Base-by-base conservation (phyloP, 2,888 invertebrate species). In the Linyphia triangularis region DNA sequence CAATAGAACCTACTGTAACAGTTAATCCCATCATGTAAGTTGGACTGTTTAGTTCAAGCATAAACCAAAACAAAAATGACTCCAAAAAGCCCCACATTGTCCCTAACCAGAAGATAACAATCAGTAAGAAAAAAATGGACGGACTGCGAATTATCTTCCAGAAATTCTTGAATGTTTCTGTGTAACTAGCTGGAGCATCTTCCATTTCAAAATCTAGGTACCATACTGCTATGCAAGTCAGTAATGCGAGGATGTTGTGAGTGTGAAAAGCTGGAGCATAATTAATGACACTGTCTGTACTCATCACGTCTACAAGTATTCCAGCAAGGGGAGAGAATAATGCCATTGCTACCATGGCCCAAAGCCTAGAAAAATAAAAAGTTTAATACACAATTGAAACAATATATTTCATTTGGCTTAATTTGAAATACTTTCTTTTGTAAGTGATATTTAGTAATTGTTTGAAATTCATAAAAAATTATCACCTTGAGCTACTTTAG, bases 31-130 rank as follows among this genome's bases (percentile, higher is more conserved):
- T 93, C 89, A 97, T 93, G 92, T 96, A 96, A 93, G 96, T 96
- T 0, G 96, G 96, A 73, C 96, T 96, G 19, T 96, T 96, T 90
- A 97, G 94, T 92, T 97, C 96, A 16, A 93, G 91, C 90, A 97
- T 94, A 92, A 96, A 97, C 92, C 97, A 94, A 92, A 97, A 97
- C 43, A 97, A 93, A 92, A 96, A 97, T 78, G 96, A 96, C 93
- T 97, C 97, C 83, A 97, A 96, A 93, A 97, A 97, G 37, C 97
- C 97, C 95, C 96, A 97, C 92, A 96, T 95, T 91, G 96, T 96
- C 86, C 97, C 97, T 91, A 97, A 94, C 33, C 96, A 94, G 92
- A 96, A 96, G 61, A 97, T 94, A 92, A 97, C 96, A 91, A 96
- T 93, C 91, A 97, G 95, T 92, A 97, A 97, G 65, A 96, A 94